Evolutionary conservation across 2,888 invertebrate genomes (phyloP), one percentile per base, ranked within the genome.

Genomic region (Torymus tubicola): DNA sequence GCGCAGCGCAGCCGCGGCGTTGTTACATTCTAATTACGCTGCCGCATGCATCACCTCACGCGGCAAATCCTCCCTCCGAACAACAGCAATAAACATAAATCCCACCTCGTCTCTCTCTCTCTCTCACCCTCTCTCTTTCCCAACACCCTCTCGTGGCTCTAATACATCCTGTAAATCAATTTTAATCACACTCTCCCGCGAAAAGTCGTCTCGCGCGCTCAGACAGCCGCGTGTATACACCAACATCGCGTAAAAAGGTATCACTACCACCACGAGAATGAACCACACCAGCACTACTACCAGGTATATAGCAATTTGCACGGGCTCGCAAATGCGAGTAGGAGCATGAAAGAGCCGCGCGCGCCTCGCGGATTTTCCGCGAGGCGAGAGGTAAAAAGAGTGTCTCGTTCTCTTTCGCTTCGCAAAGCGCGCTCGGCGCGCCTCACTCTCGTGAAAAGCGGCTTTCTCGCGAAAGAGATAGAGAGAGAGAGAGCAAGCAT

Each of bases 1-100:
- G 31, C 5, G 31, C 31, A 3, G 31, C 3, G 42, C 42, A 42
- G 42, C 42, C 8, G 8, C 42, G 42, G 42, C 42, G 42, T 8
- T 67, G 50, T 57, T 14, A 16, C 21, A 64, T 64, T 64, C 42
- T 72, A 72, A 72, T 63, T 72, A 72, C 52, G 2, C 31, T 13
- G 58, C 13, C 13, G 14, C 21, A 60, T 10, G 31, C 21, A 24
- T 24, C 55, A 60, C 16, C 18, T 72, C 63, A 16, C 55, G 16
- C 31, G 42, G 57, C 14, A 64, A 31, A 73, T 64, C 64, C 42
- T 18, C 64, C 42, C 13, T 8, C 57, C 14, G 31, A 16, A 57
- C 53, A 57, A 18, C 31, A 31, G 64, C 18, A 73, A 64, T 73
- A 42, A 73, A 73, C 73, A 57, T 73, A 63, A 73, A 73, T 63